phyloP scores from a whole-genome alignment of 2,113 vertebrate species.

The Synodontis membranacea region DNA sequence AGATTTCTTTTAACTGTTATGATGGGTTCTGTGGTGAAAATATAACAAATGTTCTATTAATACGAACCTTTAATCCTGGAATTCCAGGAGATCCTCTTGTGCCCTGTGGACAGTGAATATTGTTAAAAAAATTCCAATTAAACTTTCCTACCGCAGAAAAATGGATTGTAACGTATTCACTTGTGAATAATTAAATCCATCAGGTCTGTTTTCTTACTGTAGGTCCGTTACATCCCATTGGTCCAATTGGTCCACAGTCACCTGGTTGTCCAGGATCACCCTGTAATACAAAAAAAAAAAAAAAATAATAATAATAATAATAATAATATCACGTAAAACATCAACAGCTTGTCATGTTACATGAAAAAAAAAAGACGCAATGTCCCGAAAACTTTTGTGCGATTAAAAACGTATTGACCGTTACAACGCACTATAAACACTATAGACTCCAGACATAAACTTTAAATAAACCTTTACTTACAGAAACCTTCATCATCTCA shows the following conservation, averaged over 20 bases:
- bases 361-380: not conserved
- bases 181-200: not conserved
- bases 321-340: not conserved
- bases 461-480: not conserved
- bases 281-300: constrained; percentile 60
- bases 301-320: no score
- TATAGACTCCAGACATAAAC: not conserved
- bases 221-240: constrained; percentile 55
- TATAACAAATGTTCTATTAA: not conserved
- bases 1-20: not conserved
- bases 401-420: not conserved
- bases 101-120: constrained; percentile 55
- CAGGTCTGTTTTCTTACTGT: constrained; percentile 45
- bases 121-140: not conserved
- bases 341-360: not conserved
- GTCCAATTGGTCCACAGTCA: constrained; percentile 53
- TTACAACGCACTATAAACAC: not conserved
- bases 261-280: constrained; percentile 58
- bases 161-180: not conserved
- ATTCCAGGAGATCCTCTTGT: constrained; percentile 54
- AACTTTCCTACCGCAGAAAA: not conserved
- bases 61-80: constrained; percentile 69
- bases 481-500: not conserved
- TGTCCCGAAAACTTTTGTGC: not conserved
- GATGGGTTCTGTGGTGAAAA: not conserved